Base-by-base conservation (phyloP, 2,797 vertebrate genomes). In the Buphagus erythrorhynchus region DNA sequence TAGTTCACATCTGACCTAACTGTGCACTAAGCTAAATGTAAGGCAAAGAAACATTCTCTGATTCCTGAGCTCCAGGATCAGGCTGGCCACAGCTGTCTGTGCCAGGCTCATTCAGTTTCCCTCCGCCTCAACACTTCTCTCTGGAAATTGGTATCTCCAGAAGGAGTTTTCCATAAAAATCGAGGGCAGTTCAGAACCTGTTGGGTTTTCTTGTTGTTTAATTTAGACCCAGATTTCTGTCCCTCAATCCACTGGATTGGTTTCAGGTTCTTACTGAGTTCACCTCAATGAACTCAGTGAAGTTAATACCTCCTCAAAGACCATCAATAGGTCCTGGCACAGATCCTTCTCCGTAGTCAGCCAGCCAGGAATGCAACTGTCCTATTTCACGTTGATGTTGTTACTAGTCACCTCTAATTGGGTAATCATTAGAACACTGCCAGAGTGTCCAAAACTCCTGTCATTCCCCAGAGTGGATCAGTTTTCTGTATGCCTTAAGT, bases 331-430 rank as follows among this genome's bases (percentile, higher is more conserved):
- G 46, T 51, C 58, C 52, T 91, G 73, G 75, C 66, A 55, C 9
- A 22, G 40, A n/a, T 84, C 28, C n/a, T 84, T 33, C 48, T 80
- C 58, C 0, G 0, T 42, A 57, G 75, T 71, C 72, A 83, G 35
- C 45, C 66, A 51, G 68, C 75, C 66, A 62, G 62, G 58, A 86
- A 86, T 26, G 71, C 1, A 6, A 55, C 73, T 75, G 73, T 58
- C 58, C 40, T 45, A 3, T 73, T 92, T 84, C 66, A 59, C 5
- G 1, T 40, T 48, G 51, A 51, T 94, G 49, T 55, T 93, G 49
- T 78, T 90, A n/a, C 49, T 89, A 71, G 51, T 81, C 91, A 62
- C 33, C 26, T 90, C 63, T 88, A 76, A 83, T 69, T 69, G 88
- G 40, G 36, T 75, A 45, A 82, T 86, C 58, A n/a, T 88, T 69